These are phyloP conservation scores for Drosophila leontia DNA, from an alignment of 1,140 invertebrate genomes.

Conservation along the genomic window DNA sequence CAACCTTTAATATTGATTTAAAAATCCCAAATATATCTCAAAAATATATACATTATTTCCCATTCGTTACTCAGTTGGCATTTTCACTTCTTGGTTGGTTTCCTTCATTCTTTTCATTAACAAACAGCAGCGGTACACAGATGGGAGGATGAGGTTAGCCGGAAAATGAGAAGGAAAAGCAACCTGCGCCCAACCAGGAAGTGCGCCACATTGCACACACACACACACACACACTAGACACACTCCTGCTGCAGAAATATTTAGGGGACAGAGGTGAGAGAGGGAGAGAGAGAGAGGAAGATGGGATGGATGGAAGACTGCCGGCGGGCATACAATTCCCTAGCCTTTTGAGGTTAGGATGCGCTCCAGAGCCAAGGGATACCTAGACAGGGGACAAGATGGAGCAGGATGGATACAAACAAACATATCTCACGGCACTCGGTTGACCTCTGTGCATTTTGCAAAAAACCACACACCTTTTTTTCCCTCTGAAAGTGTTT, in stretches of 20 bases:
- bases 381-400: constrained; percentile 3
- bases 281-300: not conserved
- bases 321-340: constrained; percentile 23
- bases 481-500: not conserved
- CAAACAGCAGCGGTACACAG: constrained; percentile 44
- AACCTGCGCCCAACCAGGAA: constrained; percentile 67
- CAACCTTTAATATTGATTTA: not conserved
- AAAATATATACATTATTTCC: not conserved
- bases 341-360: constrained; percentile 31
- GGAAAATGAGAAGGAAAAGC: constrained; percentile 19
- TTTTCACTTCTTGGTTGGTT: constrained; percentile 12
- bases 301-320: not conserved
- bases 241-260: constrained; percentile 12
- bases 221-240: constrained; percentile 1
- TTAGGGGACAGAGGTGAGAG: not conserved
- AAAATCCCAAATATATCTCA: not conserved
- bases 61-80: not conserved
- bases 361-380: constrained; percentile 19
- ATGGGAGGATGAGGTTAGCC: constrained; percentile 3
- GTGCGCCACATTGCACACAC: constrained; percentile 67
- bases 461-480: constrained; percentile 16
- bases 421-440: constrained; percentile 14
- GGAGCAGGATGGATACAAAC: not conserved
- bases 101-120: constrained; percentile 64
- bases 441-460: constrained; percentile 31